phyloP scores from a whole-genome alignment of 2,113 vertebrate genomes.

The Ammodytes dubius region DNA sequence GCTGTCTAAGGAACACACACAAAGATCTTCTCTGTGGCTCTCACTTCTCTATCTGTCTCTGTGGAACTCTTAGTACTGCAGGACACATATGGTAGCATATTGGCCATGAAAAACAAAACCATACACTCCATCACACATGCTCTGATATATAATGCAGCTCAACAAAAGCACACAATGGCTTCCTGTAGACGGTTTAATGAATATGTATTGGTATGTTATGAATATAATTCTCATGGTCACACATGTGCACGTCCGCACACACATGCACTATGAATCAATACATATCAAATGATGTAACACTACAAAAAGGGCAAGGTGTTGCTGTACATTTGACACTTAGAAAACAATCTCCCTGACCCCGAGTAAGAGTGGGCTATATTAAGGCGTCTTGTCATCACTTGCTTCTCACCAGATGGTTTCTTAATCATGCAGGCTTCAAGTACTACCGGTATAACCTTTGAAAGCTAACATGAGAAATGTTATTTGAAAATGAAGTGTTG shows the following conservation, averaged over 20 bases:
- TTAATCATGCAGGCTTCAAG: slow-evolving; percentile 9
- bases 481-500: too few relatives aligned
- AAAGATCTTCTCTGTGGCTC: slow-evolving; percentile 6
- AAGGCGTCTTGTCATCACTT: slow-evolving; percentile 2
- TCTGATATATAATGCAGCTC: slow-evolving; percentile 26
- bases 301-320: slow-evolving; percentile 17
- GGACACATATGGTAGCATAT: slow-evolving; percentile 35
- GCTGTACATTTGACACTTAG: slow-evolving; percentile 29
- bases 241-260: not conserved
- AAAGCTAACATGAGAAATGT: not conserved
- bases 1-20: slow-evolving; percentile 42
- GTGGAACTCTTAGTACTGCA: slow-evolving; percentile 15
- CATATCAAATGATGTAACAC: slow-evolving; percentile 43
- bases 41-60: slow-evolving; percentile 13
- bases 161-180: slow-evolving; percentile 14
- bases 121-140: slow-evolving; percentile 10
- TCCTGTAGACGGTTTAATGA: too few relatives aligned
- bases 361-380: slow-evolving; percentile 5
- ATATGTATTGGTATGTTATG: not conserved
- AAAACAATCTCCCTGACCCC: slow-evolving; percentile 29
- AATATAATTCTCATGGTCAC: not conserved
- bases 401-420: slow-evolving; percentile 4
- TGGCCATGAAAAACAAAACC: slow-evolving; percentile 36
- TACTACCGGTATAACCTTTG: slow-evolving; percentile 2
- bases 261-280: slow-evolving; percentile 19